phyloP scores from a whole-genome alignment of 2,888 invertebrate genomes.

The Drosophila meridionalis region DNA sequence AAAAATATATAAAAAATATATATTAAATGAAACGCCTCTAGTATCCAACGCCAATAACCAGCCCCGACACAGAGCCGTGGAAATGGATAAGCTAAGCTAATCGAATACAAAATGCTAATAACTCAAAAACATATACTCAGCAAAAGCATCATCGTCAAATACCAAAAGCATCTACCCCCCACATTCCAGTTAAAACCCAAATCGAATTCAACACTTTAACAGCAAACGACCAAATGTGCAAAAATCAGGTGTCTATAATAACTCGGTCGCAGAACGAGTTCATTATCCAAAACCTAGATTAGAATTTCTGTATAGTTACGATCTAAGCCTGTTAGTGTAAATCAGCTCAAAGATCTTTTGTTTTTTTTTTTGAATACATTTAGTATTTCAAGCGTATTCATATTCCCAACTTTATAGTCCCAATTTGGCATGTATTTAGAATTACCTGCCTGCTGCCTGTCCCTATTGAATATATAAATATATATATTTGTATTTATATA shows the following conservation, averaged over 20 bases:
- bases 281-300: conserved; percentile 9
- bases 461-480: neutral
- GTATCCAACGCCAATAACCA: conserved; percentile 95
- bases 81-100: conserved; percentile 89
- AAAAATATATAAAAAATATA: conserved; percentile 6
- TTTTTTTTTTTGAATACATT: conserved; percentile 2
- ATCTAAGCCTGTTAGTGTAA: conserved; percentile 14
- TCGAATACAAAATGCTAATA: conserved; percentile 84
- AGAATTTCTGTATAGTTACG: conserved; percentile 20
- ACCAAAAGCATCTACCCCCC: conserved; percentile 24
- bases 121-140: conserved; percentile 85
- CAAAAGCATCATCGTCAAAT: conserved; percentile 18
- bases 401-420: neutral
- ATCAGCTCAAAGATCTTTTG: conserved; percentile 11
- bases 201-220: conserved; percentile 36
- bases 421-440: conserved; percentile 5
- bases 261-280: conserved; percentile 10
- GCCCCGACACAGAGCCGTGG: conserved; percentile 95
- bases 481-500: neutral
- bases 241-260: conserved; percentile 44
- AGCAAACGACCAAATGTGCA: conserved; percentile 33
- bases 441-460: conserved; percentile 16
- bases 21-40: conserved; percentile 83
- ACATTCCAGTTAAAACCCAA: conserved; percentile 35
- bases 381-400: conserved; percentile 5